Evolutionary conservation across 2,113 vertebrate species (phyloP).

Genomic region (Hucho hucho): DNA sequence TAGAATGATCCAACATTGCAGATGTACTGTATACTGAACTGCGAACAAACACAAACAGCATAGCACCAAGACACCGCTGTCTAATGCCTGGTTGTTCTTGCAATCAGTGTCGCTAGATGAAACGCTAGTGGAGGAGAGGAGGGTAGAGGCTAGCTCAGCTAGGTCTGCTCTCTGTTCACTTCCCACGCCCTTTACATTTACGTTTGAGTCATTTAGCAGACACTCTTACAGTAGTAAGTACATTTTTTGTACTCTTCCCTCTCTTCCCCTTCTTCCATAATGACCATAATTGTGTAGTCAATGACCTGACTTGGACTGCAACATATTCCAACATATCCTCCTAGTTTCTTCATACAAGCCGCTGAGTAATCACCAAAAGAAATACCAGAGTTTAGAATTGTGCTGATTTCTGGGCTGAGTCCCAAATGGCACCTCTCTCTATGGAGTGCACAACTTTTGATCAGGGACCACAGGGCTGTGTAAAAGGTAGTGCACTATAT

Average conservation of each 20-base stretch:
- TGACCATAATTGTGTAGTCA: conserved; percentile 76
- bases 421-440: background rate
- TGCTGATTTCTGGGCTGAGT: background rate
- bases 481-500: background rate
- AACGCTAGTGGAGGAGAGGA: conserved; percentile 7
- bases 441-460: background rate
- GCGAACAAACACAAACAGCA: no score
- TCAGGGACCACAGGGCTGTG: no score
- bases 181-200: no score
- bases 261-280: conserved; percentile 64
- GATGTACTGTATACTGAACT: no score
- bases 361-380: conserved; percentile 28
- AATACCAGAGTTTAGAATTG: conserved; percentile 23
- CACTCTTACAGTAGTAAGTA: no score
- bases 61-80: conserved; percentile 8
- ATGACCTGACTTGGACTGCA: conserved; percentile 76
- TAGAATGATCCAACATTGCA: no score
- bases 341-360: conserved; percentile 18
- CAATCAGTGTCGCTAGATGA: conserved; percentile 37
- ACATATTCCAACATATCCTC: conserved; percentile 41
- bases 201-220: no score
- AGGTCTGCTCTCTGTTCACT: no score
- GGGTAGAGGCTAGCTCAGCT: conserved; percentile 63
- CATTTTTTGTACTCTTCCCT: conserved; percentile 39
- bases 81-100: conserved; percentile 22